These are phyloP conservation scores for Lerista edwardsae DNA, from an alignment of 2,797 vertebrate species.

Conservation along the genomic window DNA sequence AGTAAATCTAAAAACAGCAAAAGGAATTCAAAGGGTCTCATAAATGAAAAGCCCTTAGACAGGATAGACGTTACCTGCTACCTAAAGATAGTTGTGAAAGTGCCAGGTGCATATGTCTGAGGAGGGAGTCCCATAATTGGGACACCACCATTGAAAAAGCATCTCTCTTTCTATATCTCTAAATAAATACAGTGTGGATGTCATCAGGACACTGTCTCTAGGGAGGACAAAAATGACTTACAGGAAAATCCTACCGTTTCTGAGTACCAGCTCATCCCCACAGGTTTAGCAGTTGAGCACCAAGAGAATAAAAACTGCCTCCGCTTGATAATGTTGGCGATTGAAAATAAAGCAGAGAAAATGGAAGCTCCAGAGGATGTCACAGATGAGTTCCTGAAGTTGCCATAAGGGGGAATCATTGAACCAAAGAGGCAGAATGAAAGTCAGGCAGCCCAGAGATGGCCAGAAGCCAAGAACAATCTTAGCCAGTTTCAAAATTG, in stretches of 20 bases:
- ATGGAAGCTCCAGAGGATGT: background rate
- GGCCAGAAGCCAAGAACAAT: background rate
- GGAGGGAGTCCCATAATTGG: no score
- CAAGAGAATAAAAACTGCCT: background rate
- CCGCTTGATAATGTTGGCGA: background rate
- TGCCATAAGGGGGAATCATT: slow-evolving; percentile 1
- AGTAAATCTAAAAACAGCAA: no score
- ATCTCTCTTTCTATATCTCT: background rate
- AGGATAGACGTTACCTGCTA: no score
- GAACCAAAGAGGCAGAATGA: background rate
- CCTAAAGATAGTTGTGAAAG: no score
- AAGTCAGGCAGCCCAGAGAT: background rate
- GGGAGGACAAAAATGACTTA: background rate
- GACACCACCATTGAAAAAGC: no score
- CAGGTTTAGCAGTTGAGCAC: background rate
- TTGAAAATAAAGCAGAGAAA: background rate
- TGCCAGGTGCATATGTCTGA: no score
- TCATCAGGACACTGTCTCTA: background rate
- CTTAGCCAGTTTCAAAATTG: background rate
- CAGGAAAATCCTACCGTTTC: background rate
- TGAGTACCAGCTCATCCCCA: background rate
- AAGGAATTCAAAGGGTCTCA: no score
- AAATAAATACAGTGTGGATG: no score
- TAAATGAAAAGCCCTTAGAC: no score
- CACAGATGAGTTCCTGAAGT: slow-evolving; percentile 1